A percentile compares a stretch with the other conserved stretches of the same genome.
phyloP scores from a whole-genome alignment of 35 echinoderm and acorn worm species.

The Strongylocentrotus purpuratus region DNA sequence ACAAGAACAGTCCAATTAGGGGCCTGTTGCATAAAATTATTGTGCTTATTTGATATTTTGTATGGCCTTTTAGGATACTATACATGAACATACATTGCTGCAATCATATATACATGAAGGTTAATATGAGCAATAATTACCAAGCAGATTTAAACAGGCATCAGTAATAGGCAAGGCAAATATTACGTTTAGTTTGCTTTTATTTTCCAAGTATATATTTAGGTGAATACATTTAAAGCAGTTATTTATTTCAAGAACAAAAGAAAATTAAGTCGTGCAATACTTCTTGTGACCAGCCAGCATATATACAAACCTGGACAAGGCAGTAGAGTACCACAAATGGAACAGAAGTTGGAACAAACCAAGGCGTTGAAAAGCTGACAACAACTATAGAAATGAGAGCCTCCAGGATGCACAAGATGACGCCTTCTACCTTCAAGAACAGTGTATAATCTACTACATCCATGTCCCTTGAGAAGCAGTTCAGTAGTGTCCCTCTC shows the following conservation, averaged over 20 bases:
- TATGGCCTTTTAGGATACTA: no score
- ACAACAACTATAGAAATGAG: not conserved
- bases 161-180: no score
- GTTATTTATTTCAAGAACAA: not conserved
- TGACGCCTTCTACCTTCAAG: not conserved
- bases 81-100: no score
- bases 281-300: not conserved
- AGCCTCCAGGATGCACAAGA: not conserved
- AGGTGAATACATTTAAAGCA: no score
- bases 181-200: no score
- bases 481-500: constrained; percentile 68
- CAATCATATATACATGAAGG: no score
- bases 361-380: constrained; percentile 9
- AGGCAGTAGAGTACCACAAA: not conserved
- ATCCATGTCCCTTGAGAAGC: constrained; percentile 78
- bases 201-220: no score
- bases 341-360: not conserved
- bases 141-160: no score
- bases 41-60: no score
- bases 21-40: no score
- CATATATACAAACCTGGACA: not conserved
- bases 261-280: not conserved
- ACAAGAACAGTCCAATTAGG: no score
- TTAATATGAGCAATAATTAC: no score
- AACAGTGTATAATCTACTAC: constrained; percentile 53